Evolutionary conservation across 2,888 invertebrate genomes (phyloP).

Genomic region (Agrilus mali): DNA sequence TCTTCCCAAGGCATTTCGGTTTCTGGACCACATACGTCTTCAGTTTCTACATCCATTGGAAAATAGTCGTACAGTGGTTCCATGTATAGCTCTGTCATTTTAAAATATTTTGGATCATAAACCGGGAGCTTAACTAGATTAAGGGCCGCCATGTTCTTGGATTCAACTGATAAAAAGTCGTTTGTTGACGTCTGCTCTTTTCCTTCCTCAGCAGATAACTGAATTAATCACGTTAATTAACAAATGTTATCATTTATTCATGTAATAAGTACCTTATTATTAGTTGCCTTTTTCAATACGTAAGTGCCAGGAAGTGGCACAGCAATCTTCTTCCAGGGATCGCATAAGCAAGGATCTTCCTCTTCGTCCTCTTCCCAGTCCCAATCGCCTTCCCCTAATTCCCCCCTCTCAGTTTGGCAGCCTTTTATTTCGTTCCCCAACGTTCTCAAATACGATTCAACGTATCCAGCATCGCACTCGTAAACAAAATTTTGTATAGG

Average conservation of each 20-base stretch:
- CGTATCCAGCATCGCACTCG: slow-evolving; percentile 9
- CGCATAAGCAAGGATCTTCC: neutral
- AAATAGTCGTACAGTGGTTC: slow-evolving; percentile 13
- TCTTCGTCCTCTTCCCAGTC: slow-evolving; percentile 1
- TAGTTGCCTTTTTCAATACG: slow-evolving; percentile 3
- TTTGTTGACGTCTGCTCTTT: too few species aligned
- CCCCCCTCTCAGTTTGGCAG: slow-evolving; percentile 7
- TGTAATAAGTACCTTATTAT: too few species aligned
- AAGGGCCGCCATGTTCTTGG: too few species aligned
- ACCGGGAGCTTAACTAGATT: slow-evolving; percentile 5
- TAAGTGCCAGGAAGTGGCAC: slow-evolving; percentile 6
- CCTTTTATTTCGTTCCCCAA: slow-evolving; percentile 4
- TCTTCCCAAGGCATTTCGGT: slow-evolving; percentile 17
- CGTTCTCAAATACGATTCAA: slow-evolving; percentile 10
- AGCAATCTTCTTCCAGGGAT: slow-evolving; percentile 6
- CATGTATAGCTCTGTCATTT: slow-evolving; percentile 17
- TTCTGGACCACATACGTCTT: slow-evolving; percentile 8
- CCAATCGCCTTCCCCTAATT: neutral
- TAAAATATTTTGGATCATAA: slow-evolving; percentile 10
- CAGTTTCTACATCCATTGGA: slow-evolving; percentile 9
- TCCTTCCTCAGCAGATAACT: neutral
- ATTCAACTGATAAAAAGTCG: too few species aligned
- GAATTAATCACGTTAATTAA: too few species aligned
- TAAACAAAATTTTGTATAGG: slow-evolving; percentile 7
- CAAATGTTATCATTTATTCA: too few species aligned